Base-by-base conservation (phyloP, 1,140 invertebrate species). In the Euborellia annulipes region DNA sequence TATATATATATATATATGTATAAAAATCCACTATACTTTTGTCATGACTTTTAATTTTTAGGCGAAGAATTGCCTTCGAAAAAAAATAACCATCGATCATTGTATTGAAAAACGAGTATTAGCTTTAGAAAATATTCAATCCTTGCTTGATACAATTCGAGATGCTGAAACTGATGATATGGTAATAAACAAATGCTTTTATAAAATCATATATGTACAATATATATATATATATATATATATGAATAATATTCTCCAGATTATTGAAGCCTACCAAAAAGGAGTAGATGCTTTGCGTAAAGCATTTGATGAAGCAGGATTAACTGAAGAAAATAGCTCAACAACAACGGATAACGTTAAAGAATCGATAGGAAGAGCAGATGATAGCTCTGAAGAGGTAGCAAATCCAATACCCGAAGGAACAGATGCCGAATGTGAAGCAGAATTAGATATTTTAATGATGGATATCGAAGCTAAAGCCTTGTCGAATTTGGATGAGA, bases 51-150 rank as follows among this genome's bases (percentile, higher is more conserved):
- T n/a, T n/a, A n/a, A n/a, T n/a, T n/a, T n/a, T n/a, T n/a, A 56
- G 55, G 72, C 73, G 1, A 75, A 73, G 50, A 69, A 61, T 11
- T 65, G 62, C 42, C 50, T 76, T 11, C 60, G 64, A 23, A 72
- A 71, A 46, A 69, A 72, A 49, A 62, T 62, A 45, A 59, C 70
- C 38, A 47, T 74, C 16, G 72, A 76, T 47, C 69, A 62, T 17
- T 62, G 52, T 43, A 62, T 67, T 53, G 66, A 69, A 27, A 68
- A 66, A 46, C 62, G 67, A 3, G 59, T 58, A 8, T 49, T 60
- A 21, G 61, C 65, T 0, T 50, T 76, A 38, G 57, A 67, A 17
- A 75, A 73, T 52, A 58, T 76, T 19, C 70, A 70, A 45, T 58
- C 50, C 3, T 50, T 76, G 14, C 54, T 73, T 3, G 55, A 61